phyloP scores from a whole-genome alignment of 1,140 invertebrate genomes.

The Scaptomyza pallida region DNA sequence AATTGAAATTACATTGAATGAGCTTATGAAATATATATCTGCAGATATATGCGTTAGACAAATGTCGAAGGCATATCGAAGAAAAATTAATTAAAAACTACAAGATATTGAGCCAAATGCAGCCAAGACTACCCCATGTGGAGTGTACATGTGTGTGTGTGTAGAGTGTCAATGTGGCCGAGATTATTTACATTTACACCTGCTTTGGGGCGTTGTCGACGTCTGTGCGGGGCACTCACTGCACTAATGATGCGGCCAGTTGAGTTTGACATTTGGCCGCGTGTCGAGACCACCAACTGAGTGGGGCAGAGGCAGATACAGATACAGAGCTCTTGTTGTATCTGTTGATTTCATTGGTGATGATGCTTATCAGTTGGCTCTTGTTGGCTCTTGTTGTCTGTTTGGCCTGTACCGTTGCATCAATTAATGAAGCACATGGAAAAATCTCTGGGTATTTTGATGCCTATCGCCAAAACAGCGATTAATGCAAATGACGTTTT shows the following conservation, averaged over 20 bases:
- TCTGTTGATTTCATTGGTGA: conserved; percentile 66
- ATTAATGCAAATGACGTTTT: conserved; percentile 72
- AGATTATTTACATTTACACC: conserved; percentile 81
- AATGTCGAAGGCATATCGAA: conserved; percentile 46
- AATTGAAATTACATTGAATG: conserved; percentile 50
- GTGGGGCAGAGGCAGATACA: conserved; percentile 15
- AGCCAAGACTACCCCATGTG: conserved; percentile 50
- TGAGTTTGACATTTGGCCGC: conserved; percentile 64
- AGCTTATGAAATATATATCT: conserved; percentile 46
- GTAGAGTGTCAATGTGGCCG: conserved; percentile 63
- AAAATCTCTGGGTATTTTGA: conserved; percentile 41
- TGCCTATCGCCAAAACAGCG: conserved; percentile 67
- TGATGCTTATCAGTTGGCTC: conserved; percentile 62
- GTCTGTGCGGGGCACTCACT: conserved; percentile 30
- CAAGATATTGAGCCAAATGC: conserved; percentile 39
- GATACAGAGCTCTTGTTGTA: conserved; percentile 30
- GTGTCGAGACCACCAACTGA: conserved; percentile 65
- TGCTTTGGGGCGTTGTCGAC: conserved; percentile 42
- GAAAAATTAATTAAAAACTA: conserved; percentile 67
- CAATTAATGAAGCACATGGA: conserved; percentile 61
- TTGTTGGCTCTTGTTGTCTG: conserved; percentile 7
- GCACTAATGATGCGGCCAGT: conserved; percentile 69
- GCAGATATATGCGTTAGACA: conserved; percentile 38
- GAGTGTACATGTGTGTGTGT: conserved; percentile 26
- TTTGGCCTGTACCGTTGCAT: conserved; percentile 53